Base-by-base conservation (phyloP, 2,113 vertebrate genomes). In the Lagopus leucura region DNA sequence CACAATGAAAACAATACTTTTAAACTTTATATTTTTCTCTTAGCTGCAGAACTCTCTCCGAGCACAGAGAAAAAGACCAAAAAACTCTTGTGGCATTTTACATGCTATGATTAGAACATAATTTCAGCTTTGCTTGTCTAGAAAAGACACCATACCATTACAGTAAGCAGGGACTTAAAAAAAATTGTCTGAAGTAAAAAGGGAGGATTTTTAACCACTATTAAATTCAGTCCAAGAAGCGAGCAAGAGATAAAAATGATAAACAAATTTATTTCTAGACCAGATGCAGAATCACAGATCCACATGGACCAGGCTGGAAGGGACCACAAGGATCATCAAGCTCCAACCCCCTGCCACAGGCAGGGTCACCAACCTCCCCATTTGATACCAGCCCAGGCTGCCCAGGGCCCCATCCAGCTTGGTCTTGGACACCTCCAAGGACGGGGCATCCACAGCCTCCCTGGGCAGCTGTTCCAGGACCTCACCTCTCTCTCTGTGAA, bases 121-220 rank as follows among this genome's bases (percentile, higher is more conserved):
- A 89, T 90, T 92, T 76, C 72, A 86, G 81, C 63, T 69, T 84
- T 87, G 12, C 40, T 80, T 72, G 57, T 70, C 43, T 79, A 80
- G 60, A 88, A 36, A 38, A 69, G n/a, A 84, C 92, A 88, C 11
- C 5, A 3, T 40, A 81, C 45, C 25, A 66, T 94, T 94, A 89
- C 13, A 64, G 57, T 60, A 81, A 87, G 21, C 3, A 57, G 6
- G 16, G 25, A 78, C 65, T 36, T 25, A 10, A 20, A 74, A 67
- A n/a, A 16, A 6, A 8, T 75, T n/a, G 89, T 80, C 57, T 66
- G 45, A 83, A 52, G 32, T 28, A 87, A 75, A 77, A 64, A 77
- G 30, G 11, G 25, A 93, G 50, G 43, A 47, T 21, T 88, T 71
- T 69, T 88, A 43, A 58, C 25, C 43, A 42, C 5, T 45, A 10